A percentile compares a stretch with the other conserved stretches of the same genome.
These are phyloP conservation scores for Drosophila gunungcola DNA, from an alignment of 1,140 invertebrate species.

Conservation along the genomic window DNA sequence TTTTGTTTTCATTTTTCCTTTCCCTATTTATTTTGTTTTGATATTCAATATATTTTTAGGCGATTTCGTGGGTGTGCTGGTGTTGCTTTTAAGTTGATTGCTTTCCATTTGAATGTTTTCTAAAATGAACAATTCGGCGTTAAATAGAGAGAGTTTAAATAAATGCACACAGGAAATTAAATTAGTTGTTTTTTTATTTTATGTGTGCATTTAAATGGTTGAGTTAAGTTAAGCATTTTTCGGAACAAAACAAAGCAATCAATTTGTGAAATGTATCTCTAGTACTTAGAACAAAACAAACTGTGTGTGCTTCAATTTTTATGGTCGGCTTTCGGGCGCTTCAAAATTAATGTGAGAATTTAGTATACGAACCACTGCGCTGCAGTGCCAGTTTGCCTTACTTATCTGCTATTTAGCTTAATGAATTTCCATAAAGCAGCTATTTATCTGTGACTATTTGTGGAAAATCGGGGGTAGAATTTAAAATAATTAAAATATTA, in stretches of 20 bases:
- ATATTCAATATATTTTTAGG: slow-evolving; percentile 2
- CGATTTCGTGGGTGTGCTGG: slow-evolving; percentile 15
- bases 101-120: neutral
- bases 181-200: neutral
- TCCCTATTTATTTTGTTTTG: neutral
- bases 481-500: too few species aligned
- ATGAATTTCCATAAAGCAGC: neutral
- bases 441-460: neutral
- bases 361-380: slow-evolving; percentile 12
- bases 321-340: slow-evolving; percentile 29
- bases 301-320: neutral
- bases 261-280: slow-evolving; percentile 9
- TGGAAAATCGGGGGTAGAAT: neutral
- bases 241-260: slow-evolving; percentile 6
- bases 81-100: slow-evolving; percentile 15
- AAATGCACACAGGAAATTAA: neutral
- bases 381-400: neutral
- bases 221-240: slow-evolving; percentile 3
- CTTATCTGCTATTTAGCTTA: slow-evolving; percentile 2
- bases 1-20: neutral
- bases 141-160: neutral
- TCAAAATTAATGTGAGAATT: neutral
- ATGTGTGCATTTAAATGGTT: neutral
- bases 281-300: neutral
- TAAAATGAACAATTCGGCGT: neutral